Percentiles rank a stretch among this genome's conserved stretches.
phyloP scores from a whole-genome alignment of 2,797 vertebrate species.

The Dendrocincla fuliginosa region DNA sequence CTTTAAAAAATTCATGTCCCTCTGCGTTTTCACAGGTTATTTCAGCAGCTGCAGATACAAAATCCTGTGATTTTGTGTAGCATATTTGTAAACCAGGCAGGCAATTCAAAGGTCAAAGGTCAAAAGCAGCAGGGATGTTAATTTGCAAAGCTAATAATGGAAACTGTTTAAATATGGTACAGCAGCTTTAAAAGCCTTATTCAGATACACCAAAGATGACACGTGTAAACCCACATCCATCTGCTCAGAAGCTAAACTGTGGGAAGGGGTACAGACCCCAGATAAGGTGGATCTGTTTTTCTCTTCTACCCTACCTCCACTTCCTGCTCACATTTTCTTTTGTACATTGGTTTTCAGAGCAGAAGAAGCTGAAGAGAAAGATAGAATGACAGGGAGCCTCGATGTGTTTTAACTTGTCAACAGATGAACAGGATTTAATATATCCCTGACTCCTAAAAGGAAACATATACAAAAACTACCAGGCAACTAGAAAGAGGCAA shows the following conservation, averaged over 20 bases:
- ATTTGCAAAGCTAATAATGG: constrained; percentile 46
- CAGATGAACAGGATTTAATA: constrained; percentile 16
- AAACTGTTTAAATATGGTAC: constrained; percentile 47
- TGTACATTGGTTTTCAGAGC: not conserved
- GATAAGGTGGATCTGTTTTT: constrained; percentile 28
- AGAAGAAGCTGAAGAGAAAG: constrained; percentile 19
- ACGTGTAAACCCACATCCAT: constrained; percentile 65
- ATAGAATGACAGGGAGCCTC: not conserved
- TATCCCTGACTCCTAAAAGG: not conserved
- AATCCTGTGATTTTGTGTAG: constrained; percentile 18
- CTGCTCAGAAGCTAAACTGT: constrained; percentile 57
- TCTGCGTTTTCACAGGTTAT: constrained; percentile 16
- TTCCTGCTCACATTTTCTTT: constrained; percentile 32
- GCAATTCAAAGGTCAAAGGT: constrained; percentile 43
- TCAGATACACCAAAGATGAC: not conserved
- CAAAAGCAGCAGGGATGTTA: constrained; percentile 21
- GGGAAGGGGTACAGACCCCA: constrained; percentile 54
- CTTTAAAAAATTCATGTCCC: not conserved
- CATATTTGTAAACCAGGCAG: not conserved
- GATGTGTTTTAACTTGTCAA: constrained; percentile 19
- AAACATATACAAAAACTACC: not conserved
- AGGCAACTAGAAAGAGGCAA: not conserved
- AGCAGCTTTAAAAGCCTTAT: constrained; percentile 44
- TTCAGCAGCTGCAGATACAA: constrained; percentile 4
- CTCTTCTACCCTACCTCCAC: constrained; percentile 5